Evolutionary conservation across 2,797 vertebrate genomes (phyloP).

Genomic region (Sphenodon punctatus): DNA sequence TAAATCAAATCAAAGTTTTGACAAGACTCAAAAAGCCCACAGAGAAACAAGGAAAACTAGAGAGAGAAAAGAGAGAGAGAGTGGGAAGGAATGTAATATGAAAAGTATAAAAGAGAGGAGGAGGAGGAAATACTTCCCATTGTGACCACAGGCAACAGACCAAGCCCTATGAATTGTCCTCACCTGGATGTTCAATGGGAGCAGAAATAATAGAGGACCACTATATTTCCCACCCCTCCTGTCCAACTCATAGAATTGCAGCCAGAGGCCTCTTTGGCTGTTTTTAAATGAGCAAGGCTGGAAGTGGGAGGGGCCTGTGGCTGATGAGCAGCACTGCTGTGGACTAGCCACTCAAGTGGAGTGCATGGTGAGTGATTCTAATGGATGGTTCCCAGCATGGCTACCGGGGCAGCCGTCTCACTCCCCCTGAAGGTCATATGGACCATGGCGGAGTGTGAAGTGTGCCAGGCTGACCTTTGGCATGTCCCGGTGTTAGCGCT

Average conservation of each 20-base stretch:
- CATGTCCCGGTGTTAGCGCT: no score
- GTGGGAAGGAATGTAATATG: accelerated
- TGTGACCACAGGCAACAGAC: accelerated
- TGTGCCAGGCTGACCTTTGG: no score
- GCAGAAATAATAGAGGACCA: not conserved
- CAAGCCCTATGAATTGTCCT: not conserved
- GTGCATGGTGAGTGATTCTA: no score
- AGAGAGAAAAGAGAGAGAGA: not conserved
- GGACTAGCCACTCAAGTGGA: no score
- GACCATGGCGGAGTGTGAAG: no score
- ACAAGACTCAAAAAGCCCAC: not conserved
- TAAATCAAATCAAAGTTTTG: not conserved
- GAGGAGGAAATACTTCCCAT: accelerated
- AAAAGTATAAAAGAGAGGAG: accelerated
- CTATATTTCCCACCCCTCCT: accelerated
- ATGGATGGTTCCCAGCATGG: no score
- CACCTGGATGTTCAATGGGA: accelerated
- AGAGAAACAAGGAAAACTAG: not conserved
- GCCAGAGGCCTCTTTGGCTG: not conserved
- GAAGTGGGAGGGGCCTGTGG: no score
- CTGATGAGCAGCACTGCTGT: no score
- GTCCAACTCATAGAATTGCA: not conserved
- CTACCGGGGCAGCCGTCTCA: no score
- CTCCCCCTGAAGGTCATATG: no score
- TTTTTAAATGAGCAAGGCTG: no score